Evolutionary conservation across 2,888 invertebrate genomes (phyloP), one percentile per base, ranked within the genome.

Genomic region (Chironomus tentans): DNA sequence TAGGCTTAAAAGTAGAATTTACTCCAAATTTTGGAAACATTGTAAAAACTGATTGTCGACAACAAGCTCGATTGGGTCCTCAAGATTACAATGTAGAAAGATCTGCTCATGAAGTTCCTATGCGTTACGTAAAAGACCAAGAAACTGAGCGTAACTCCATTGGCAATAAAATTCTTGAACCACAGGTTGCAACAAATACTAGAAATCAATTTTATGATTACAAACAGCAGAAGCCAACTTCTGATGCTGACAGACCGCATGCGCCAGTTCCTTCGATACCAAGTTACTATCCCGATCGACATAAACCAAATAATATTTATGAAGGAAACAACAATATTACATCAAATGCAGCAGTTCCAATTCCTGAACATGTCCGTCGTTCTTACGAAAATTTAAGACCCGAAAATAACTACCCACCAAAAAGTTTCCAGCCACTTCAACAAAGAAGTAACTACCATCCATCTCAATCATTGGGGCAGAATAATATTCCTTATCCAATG

Each of bases 11-110:
- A 83, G 90, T 93, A 12, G 92, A 93, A 82, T 93, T 93, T 80
- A 87, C 89, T 50, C 92, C 92, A 0, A 90, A 92, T 81, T 93
- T 93, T 77, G 92, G 92, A 0, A 90, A 92, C 81, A 93, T 93
- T 77, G 81, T 83, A 2, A 81, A 81, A 76, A 78, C 77, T 50
- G 70, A 72, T 71, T 73, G 75, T 12, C 56, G 50, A 38, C 76
- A 76, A 47, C 77, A 79, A 28, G 77, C 76, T 75, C 70, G 78
- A 78, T 61, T 78, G 13, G 46, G 47, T 38, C 46, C 48, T n/a
- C 74, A 74, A 50, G 68, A 65, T 13, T 68, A 47, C 47, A 62
- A 15, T 18, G 18, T 18, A 12, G 65, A 18, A 24, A 28, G 61
- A 56, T 15, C 68, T n/a, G 5, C 38, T 21, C 21, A 69, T 38